Base-by-base conservation (phyloP, 2,797 vertebrate species). In the Urocyon cinereoargenteus region DNA sequence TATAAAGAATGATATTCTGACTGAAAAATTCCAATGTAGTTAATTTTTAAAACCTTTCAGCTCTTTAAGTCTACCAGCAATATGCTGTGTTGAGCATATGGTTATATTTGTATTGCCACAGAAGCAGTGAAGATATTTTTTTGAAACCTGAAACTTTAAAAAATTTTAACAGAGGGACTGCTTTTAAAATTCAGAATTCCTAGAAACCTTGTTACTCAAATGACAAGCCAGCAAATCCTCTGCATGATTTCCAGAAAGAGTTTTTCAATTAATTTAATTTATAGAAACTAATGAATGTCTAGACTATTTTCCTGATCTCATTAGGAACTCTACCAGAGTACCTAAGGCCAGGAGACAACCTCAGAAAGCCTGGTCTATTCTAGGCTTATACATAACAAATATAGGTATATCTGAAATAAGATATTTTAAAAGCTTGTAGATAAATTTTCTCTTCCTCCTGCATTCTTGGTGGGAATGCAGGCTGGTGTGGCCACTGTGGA, bases 151-250 rank as follows among this genome's bases (percentile, higher is more conserved):
- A 94, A 96, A 66, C 53, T 88, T 95, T n/a, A 93, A 84, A 78
- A 87, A 31, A 36, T 61, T 87, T 92, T 86, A 86, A 77, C 70
- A 92, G 68, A 88, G 55, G 28, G 13, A 73, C n/a, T 61, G 59
- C 36, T 93, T 96, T 92, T 78, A 64, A 96, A 97, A 97, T 45
- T 89, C 19, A 49, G 77, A 75, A 72, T 93, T 92, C 90, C 93
- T 90, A 28, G 89, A 96, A 97, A 55, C 49, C 75, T 84, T 62
- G 49, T 84, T 89, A 83, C 53, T 96, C n/a, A 94, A 70, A 70
- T 34, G 82, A 93, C 62, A 94, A 89, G 75, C n/a, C 22, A 70
- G 91, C 28, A 95, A 97, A 66, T 82, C 51, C 49, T 57, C 85
- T 49, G 51, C 62, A 53, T 28, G 31, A 40, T 77, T 96, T 97